phyloP scores from a whole-genome alignment of 2,888 invertebrate genomes.

The Tachina grossa region DNA sequence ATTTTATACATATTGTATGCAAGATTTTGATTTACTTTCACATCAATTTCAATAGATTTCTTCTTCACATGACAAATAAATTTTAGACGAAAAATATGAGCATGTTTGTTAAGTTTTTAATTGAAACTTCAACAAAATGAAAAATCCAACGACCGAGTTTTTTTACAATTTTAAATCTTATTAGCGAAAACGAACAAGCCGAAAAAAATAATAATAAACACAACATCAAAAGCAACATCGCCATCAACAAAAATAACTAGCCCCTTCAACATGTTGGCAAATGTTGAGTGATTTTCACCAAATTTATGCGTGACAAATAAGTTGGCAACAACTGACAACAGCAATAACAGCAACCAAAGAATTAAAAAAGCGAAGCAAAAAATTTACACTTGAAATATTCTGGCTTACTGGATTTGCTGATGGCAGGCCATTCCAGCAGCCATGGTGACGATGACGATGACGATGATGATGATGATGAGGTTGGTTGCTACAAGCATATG shows the following conservation, averaged over 20 bases:
- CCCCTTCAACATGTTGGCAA: constrained; percentile 65
- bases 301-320: constrained; percentile 71
- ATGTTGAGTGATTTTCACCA: constrained; percentile 70
- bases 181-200: constrained; percentile 10
- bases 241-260: constrained; percentile 41
- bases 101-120: constrained; percentile 26
- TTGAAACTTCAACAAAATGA: constrained; percentile 40
- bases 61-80: constrained; percentile 2
- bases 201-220: not conserved
- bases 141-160: not conserved
- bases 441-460: constrained; percentile 20
- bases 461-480: not conserved
- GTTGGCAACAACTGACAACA: constrained; percentile 64
- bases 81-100: constrained; percentile 4
- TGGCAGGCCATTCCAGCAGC: constrained; percentile 55
- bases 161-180: constrained; percentile 28
- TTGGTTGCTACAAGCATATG: constrained; percentile 12
- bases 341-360: constrained; percentile 39
- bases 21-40: constrained; percentile 13
- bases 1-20: not conserved
- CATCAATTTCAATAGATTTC: constrained; percentile 3
- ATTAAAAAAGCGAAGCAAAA: constrained; percentile 39
- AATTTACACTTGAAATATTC: constrained; percentile 66
- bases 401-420: constrained; percentile 66
- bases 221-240: not conserved